These are phyloP conservation scores for Sabellastarte sp. DNA, from an alignment of 2,888 invertebrate genomes.

Conservation along the genomic window DNA sequence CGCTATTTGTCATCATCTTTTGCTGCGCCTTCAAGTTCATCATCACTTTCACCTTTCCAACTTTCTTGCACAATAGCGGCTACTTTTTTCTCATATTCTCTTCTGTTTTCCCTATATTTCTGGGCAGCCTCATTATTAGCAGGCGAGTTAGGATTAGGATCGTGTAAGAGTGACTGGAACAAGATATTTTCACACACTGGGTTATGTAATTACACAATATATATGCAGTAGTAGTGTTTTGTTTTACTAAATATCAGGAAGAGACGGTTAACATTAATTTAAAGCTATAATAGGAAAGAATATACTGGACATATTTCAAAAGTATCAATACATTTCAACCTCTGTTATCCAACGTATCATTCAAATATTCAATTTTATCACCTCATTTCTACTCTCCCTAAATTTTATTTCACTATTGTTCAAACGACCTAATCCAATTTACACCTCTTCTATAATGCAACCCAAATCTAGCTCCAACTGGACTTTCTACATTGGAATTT, in stretches of 20 bases:
- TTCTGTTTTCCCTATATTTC: constrained; percentile 97
- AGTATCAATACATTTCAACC: too few species aligned
- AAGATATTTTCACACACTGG: too few species aligned
- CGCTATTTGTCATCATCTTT: neutral
- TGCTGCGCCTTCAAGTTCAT: constrained; percentile 7
- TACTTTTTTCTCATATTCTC: constrained; percentile 99
- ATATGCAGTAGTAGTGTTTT: neutral
- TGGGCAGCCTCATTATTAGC: constrained; percentile 99
- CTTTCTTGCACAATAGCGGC: constrained; percentile 99
- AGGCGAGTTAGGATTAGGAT: constrained; percentile 99
- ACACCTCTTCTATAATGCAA: too few species aligned
- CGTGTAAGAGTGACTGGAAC: constrained; percentile 96
- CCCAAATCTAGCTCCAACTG: too few species aligned
- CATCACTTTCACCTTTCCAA: constrained; percentile 65
- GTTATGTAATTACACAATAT: too few species aligned
- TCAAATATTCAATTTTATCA: too few species aligned
- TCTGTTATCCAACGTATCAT: too few species aligned
- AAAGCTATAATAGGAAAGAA: neutral
- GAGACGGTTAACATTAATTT: neutral
- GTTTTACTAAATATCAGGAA: neutral
- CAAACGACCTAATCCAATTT: too few species aligned
- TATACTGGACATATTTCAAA: too few species aligned
- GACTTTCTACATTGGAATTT: too few species aligned
- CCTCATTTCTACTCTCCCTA: too few species aligned
- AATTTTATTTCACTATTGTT: too few species aligned